Evolutionary conservation across 1,140 invertebrate species (phyloP), one percentile per base, ranked within the genome.

Genomic region (Drosophila fuyamai): DNA sequence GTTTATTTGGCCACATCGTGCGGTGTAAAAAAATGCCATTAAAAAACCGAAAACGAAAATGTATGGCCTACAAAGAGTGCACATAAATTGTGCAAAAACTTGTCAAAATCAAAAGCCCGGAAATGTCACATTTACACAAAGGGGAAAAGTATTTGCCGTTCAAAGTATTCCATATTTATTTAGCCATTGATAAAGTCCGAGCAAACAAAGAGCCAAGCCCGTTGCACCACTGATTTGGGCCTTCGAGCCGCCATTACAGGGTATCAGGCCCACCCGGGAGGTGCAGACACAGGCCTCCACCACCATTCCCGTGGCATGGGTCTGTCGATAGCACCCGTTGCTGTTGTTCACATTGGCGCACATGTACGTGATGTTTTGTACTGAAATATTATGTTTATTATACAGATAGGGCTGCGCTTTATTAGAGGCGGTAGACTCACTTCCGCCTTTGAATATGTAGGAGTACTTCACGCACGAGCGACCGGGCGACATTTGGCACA

Each of bases 281-380:
- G 81, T 82, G 53, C 90, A 92, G 6, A 92, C 86, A 50, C 90
- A 92, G 4, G 85, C 90, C 55, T 92, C 90, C 5, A 92, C 86
- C 8, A 85, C 81, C 71, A 85, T 83, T 10, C 90, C 90, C 13
- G 77, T 76, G 5, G 76, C 38, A 46, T 80, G 71, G n/a, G 58
- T 77, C 50, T 92, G 82, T 1, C 46, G 78, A 68, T 85, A 92
- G 48, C 90, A 92, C 4, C 90, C 90, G 29, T 81, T 88, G 10
- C 53, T 77, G 9, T 18, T 76, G 35, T 91, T 92, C 5, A 90
- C 90, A 44, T 70, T 85, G 55, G 90, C 90, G 35, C 90, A 91
- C 90, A 92, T 92, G 43, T 92, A 92, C 0, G 90, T 92, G n/a
- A 89, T 91, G 23, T 92, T 92, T 38, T 92, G 81, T 29, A 92